phyloP scores from a whole-genome alignment of 2,113 vertebrate genomes.

The Acrocephalus arundinaceus region DNA sequence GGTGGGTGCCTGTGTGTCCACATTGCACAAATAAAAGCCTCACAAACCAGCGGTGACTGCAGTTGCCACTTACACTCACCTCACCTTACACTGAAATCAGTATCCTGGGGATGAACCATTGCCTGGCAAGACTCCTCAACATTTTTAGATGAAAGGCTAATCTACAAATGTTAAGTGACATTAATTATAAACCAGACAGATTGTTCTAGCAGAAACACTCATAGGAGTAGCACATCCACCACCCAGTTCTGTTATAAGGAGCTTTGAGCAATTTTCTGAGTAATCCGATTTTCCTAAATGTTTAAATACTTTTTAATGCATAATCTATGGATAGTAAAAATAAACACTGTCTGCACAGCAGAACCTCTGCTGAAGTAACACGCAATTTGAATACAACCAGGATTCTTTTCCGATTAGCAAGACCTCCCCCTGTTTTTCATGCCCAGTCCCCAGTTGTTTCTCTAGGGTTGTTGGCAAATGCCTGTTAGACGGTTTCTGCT shows the following conservation, averaged over 20 bases:
- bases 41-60: not conserved
- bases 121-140: not conserved
- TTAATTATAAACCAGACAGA: slow-evolving; percentile 24
- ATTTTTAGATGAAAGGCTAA: not conserved
- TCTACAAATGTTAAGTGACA: not conserved
- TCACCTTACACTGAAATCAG: not conserved
- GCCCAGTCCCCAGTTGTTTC: not conserved
- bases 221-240: not conserved
- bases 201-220: not conserved
- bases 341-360: not conserved
- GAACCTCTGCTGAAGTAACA: not conserved
- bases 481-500: not conserved
- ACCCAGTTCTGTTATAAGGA: not conserved
- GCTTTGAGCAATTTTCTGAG: slow-evolving; percentile 6
- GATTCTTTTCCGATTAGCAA: not conserved
- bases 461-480: not conserved
- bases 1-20: not conserved
- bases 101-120: not conserved
- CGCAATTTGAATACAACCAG: not conserved
- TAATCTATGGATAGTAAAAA: slow-evolving; percentile 1
- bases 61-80: not conserved
- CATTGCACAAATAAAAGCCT: not conserved
- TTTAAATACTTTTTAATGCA: slow-evolving; percentile 23
- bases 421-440: not conserved
- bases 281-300: slow-evolving; percentile 15